Base-by-base conservation (phyloP, 2,113 vertebrate species). In the Hippoglossus stenolepis region DNA sequence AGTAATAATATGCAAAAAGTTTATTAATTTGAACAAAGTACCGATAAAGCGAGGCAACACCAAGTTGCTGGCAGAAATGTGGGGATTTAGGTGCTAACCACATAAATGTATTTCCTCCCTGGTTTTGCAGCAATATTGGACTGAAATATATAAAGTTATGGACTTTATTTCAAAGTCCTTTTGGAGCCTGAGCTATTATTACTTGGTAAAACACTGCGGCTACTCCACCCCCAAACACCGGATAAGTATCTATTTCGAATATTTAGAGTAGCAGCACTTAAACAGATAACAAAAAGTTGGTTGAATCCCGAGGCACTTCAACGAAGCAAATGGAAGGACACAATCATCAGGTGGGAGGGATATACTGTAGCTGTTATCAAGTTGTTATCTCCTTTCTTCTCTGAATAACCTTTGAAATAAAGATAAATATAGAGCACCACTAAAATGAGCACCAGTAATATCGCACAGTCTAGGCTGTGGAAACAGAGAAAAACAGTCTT, bases 401-500 rank as follows among this genome's bases (percentile, higher is more conserved):
- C 13, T 51, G 47, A 51, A 15, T 17, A 18, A 51, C 47, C 18
- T 20, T 51, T 51, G 12, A 43, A 43, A 43, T 12, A 43, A 43
- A 43, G 11, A 59, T 4, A 24, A 59, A 59, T 59, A 2, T 6
- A 26, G 9, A 26, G 56, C 4, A 14, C 13, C 9, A 58, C 56
- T 2, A 23, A 12, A 23, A 58, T 14, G 56, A 26, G 23, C 62
- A 23, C 4, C 26, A 77, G 60, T 31, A 59, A 71, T 56, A n/a
- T 9, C 14, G 51, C 4, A 0, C 15, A 66, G 24, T 31, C 31
- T 7, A 5, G 31, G 31, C 6, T 23, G 20, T 24, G 59, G 31
- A 61, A 73, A 66, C 2, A 54, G 51, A 54, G 51, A 53, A 14
- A 59, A 49, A 49, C 24, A 60, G 35, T 21, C 38, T 61, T 45